These are phyloP conservation scores for Nematolebias whitei DNA, from an alignment of 2,113 vertebrate species.

Conservation along the genomic window DNA sequence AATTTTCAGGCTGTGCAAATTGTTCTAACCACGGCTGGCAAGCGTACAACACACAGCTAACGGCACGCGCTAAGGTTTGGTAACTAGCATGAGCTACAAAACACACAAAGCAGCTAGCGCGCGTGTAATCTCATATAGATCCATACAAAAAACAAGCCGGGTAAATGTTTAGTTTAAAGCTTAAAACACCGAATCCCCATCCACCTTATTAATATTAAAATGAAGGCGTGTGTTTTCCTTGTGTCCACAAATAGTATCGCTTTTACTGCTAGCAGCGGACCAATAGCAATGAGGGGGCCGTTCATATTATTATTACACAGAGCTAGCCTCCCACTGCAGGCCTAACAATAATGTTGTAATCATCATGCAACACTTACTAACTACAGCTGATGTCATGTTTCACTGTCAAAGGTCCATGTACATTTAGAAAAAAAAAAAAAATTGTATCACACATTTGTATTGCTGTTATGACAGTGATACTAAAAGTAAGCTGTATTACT, in stretches of 20 bases:
- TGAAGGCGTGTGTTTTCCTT: not conserved
- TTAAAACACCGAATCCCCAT: conserved; percentile 12
- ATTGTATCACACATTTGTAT: too few species aligned
- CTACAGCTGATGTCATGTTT: not conserved
- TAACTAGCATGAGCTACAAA: not conserved
- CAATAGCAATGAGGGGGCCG: conserved; percentile 51
- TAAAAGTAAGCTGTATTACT: too few species aligned
- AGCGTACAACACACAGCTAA: conserved; percentile 8
- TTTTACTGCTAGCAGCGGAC: conserved; percentile 1
- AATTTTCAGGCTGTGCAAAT: conserved; percentile 12
- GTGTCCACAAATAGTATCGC: conserved; percentile 37
- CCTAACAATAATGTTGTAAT: conserved; percentile 9
- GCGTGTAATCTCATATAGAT: not conserved
- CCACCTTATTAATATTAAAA: conserved; percentile 42
- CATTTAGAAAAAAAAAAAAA: too few species aligned
- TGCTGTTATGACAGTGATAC: too few species aligned
- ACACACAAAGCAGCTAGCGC: too few species aligned
- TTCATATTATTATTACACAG: conserved; percentile 61
- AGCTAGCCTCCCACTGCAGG: not conserved
- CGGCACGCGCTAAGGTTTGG: too few species aligned
- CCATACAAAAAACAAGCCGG: not conserved
- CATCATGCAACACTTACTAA: conserved; percentile 11
- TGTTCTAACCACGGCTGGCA: conserved; percentile 35
- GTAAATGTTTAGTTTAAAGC: not conserved
- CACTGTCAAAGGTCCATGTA: too few species aligned